Base-by-base conservation (phyloP, 2,113 vertebrate genomes). In the Nipponia nippon region DNA sequence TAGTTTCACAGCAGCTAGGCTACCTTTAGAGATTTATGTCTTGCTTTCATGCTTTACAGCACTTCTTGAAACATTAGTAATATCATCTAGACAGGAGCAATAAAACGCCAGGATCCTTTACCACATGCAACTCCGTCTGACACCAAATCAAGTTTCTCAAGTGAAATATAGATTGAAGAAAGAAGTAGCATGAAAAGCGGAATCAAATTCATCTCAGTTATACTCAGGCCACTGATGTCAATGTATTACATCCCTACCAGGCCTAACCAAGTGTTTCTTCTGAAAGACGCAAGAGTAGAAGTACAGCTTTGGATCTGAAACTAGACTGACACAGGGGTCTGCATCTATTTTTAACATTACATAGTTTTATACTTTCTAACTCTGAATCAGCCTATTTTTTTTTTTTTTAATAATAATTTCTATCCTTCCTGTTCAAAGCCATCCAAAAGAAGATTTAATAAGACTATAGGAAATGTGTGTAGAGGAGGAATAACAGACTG, bases 21-120 rank as follows among this genome's bases (percentile, higher is more conserved):
- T 79, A 82, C 77, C 83, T 92, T 93, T 63, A 87, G 71, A 87
- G 83, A 96, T 96, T 97, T 92, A 95, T 88, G 69, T 80, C 94
- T 95, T 87, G 42, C 90, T 89, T 95, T 95, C 76, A 44, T 93
- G 92, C 87, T 94, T 96, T 96, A 96, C 87, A 88, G 82, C 63
- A 83, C 78, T 49, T 95, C 73, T 91, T 83, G 93, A 97, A 97
- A 95, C 79, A 97, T 93, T 83, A 95, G 56, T 95, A 95, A 96
- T 75, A 96, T 91, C 95, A 87, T 29, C 63, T 79, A 97, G 80
- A 83, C 71, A 97, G 90, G 18, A 95, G 73, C 83, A 90, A 70
- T 73, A 93, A 96, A 97, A 97, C 14, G 19, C 82, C 81, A 91
- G 77, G 86, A 94, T 49, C 34, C 89, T 89, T 95, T 89, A 88